Conservation (phyloP, 2,888 invertebrate species). For the Drosophila maculinotata region DNA sequence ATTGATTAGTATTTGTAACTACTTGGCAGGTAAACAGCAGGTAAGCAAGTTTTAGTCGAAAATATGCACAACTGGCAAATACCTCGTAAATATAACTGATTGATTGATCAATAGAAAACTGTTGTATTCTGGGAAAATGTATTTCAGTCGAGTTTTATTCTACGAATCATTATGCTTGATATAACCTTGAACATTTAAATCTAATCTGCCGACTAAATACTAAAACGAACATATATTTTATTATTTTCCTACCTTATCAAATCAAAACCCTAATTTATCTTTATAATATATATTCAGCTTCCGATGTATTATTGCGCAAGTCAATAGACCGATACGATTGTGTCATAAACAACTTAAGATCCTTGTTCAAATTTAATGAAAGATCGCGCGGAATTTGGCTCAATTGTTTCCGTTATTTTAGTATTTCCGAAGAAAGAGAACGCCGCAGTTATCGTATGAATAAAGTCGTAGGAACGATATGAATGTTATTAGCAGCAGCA, state of each 20-base stretch:
- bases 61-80: constrained; percentile 1
- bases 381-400: constrained; percentile 19
- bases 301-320: no score
- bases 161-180: no score
- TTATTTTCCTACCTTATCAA: no score
- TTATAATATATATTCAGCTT: no score
- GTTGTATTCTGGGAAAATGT: no score
- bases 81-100: neutral
- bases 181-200: no score
- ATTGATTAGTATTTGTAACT: constrained; percentile 40
- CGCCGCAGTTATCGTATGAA: constrained; percentile 12
- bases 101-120: no score
- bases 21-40: neutral
- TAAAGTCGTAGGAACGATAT: constrained; percentile 8
- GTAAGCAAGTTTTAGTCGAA: neutral
- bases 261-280: no score
- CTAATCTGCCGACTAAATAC: no score
- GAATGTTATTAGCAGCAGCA: constrained; percentile 19
- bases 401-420: constrained; percentile 32
- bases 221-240: no score
- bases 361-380: constrained; percentile 4
- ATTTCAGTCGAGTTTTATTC: no score
- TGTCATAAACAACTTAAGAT: neutral
- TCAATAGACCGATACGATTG: neutral
- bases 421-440: constrained; percentile 34